phyloP scores from a whole-genome alignment of 1,140 invertebrate genomes.

The Pentalonia nigronervosa region DNA sequence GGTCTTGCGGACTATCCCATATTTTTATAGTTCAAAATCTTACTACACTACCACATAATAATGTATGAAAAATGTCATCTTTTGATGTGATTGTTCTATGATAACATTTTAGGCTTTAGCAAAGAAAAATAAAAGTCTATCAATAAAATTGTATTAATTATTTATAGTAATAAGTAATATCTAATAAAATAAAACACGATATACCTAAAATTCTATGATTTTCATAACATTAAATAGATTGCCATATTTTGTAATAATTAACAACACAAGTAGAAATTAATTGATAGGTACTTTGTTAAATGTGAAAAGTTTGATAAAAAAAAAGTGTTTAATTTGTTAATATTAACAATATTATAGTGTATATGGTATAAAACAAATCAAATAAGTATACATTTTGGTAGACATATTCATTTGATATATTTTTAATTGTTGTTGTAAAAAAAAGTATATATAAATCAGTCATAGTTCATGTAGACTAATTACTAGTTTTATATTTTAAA shows the following conservation, averaged over 20 bases:
- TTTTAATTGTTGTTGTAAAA: constrained; percentile 6
- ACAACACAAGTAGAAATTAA: not conserved
- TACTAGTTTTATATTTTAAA: not conserved
- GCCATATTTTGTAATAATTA: not conserved
- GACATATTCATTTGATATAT: not conserved
- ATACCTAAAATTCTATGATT: not conserved
- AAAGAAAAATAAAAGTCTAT: not conserved
- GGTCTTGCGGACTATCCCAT: no score
- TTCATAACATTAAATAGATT: not conserved
- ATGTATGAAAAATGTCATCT: no score
- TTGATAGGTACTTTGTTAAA: not conserved
- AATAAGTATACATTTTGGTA: not conserved
- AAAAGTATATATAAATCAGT: constrained; percentile 18
- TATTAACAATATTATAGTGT: not conserved
- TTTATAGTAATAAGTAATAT: not conserved
- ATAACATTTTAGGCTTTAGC: no score
- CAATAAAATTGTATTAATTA: not conserved
- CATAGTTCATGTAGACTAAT: not conserved
- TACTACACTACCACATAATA: no score
- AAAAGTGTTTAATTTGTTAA: not conserved
- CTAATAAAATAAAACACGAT: not conserved
- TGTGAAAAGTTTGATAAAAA: not conserved
- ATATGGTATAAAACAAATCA: not conserved
- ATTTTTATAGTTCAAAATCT: no score
- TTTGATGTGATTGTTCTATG: no score